These are phyloP conservation scores for Rhabdomys pumilio DNA, from an alignment of 2,797 vertebrate genomes.

Conservation along the genomic window DNA sequence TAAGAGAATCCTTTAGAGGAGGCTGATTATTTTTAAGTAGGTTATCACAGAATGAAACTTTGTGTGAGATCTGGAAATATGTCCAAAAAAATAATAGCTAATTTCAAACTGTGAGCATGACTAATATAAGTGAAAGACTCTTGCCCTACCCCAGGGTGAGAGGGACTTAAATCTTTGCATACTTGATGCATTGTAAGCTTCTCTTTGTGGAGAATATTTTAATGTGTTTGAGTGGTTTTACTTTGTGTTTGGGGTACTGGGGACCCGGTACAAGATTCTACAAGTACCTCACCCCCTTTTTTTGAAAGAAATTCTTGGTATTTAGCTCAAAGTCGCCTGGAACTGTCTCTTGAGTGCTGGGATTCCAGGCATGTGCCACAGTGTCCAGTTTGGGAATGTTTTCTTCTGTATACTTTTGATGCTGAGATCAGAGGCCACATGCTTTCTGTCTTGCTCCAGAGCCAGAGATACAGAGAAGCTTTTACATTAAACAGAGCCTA, in stretches of 20 bases:
- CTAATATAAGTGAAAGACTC: slow-evolving; percentile 14
- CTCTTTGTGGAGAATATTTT: slow-evolving; percentile 21
- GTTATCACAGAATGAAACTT: slow-evolving; percentile 32
- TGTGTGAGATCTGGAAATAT: slow-evolving; percentile 53
- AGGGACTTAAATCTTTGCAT: slow-evolving; percentile 31
- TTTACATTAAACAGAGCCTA: neutral
- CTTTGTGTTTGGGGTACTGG: neutral
- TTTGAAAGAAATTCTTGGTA: neutral
- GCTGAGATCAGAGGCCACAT: slow-evolving; percentile 26
- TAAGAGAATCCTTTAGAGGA: neutral
- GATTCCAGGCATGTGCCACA: neutral
- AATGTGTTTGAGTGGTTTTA: neutral
- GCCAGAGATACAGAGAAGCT: neutral
- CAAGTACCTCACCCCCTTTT: neutral
- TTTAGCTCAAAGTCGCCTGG: neutral
- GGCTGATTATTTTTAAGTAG: slow-evolving; percentile 19
- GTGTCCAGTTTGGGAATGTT: neutral
- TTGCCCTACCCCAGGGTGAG: neutral
- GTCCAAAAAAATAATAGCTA: slow-evolving; percentile 57
- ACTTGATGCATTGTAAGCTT: slow-evolving; percentile 23
- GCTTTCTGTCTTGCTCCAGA: slow-evolving; percentile 40
- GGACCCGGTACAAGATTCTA: neutral
- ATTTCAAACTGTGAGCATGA: slow-evolving; percentile 53
- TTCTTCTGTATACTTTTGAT: slow-evolving; percentile 30
- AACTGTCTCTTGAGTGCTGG: neutral